A percentile compares a stretch with the other conserved stretches of the same genome.
Evolutionary conservation across 2,888 invertebrate species (phyloP).

Genomic region (Ophion ventricosus): DNA sequence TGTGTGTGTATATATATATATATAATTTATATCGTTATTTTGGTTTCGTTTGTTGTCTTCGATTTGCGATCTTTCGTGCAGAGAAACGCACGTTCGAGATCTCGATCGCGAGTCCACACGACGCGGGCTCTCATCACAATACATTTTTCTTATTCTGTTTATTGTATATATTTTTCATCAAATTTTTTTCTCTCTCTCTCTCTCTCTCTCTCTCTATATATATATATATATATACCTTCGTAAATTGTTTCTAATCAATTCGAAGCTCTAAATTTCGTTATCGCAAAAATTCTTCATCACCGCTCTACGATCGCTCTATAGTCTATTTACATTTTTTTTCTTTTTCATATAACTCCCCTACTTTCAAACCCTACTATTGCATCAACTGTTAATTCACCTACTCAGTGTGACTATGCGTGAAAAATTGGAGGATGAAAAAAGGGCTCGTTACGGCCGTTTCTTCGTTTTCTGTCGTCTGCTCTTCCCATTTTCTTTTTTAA

Average conservation of each 20-base stretch:
- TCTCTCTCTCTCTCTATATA: conserved; percentile 13
- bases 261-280: conserved; percentile 55
- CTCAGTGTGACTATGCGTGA: conserved; percentile 42
- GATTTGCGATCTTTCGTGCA: conserved; percentile 41
- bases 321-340: conserved; percentile 50
- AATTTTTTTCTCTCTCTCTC: conserved; percentile 41
- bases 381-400: conserved; percentile 48
- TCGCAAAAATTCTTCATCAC: conserved; percentile 39
- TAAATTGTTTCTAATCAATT: conserved; percentile 53
- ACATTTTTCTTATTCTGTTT: conserved; percentile 63
- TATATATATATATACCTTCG: conserved; percentile 38
- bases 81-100: conserved; percentile 42
- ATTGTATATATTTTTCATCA: conserved; percentile 34
- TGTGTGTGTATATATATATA: background rate
- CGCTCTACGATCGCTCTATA: conserved; percentile 49
- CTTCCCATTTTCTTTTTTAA: background rate
- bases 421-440: conserved; percentile 36
- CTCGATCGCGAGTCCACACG: conserved; percentile 65
- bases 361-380: conserved; percentile 54
- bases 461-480: background rate
- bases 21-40: conserved; percentile 3
- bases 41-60: conserved; percentile 31
- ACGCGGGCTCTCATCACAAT: conserved; percentile 65
- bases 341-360: conserved; percentile 37
- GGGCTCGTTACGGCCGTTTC: background rate